Conservation (phyloP, 2,797 vertebrate genomes). For the Enteromius afrohamiltoni region DNA sequence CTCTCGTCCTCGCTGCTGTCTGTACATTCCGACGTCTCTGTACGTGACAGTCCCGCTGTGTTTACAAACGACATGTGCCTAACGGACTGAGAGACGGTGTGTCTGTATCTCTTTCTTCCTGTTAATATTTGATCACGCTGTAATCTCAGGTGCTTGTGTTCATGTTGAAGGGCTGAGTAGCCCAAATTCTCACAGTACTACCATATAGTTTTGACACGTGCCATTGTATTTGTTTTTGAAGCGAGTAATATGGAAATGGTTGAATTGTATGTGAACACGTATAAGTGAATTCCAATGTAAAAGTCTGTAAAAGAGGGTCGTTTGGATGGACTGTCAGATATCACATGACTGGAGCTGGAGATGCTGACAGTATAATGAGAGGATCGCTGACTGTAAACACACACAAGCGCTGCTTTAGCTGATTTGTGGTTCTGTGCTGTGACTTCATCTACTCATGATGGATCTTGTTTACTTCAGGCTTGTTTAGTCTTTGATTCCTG, state of each 20-base stretch:
- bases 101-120: background rate
- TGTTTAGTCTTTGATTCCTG: slow-evolving; percentile 26
- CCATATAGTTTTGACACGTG: background rate
- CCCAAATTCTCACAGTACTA: background rate
- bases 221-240: background rate
- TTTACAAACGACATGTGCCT: slow-evolving; percentile 17
- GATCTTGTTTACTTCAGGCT: slow-evolving; percentile 2
- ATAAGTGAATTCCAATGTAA: background rate
- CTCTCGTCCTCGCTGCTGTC: background rate
- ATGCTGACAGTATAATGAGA: slow-evolving; percentile 11
- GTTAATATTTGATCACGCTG: background rate
- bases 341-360: background rate
- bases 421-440: background rate
- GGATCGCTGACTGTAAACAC: slow-evolving; percentile 28
- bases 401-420: background rate
- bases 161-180: background rate
- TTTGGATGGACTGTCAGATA: background rate
- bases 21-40: background rate
- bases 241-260: background rate
- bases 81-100: background rate
- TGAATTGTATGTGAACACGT: background rate
- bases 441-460: slow-evolving; percentile 11
- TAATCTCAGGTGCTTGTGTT: background rate
- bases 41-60: slow-evolving; percentile 5
- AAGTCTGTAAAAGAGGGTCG: background rate